Conservation (phyloP, 2,113 vertebrate genomes). For the Phalacrocorax brasilianus region DNA sequence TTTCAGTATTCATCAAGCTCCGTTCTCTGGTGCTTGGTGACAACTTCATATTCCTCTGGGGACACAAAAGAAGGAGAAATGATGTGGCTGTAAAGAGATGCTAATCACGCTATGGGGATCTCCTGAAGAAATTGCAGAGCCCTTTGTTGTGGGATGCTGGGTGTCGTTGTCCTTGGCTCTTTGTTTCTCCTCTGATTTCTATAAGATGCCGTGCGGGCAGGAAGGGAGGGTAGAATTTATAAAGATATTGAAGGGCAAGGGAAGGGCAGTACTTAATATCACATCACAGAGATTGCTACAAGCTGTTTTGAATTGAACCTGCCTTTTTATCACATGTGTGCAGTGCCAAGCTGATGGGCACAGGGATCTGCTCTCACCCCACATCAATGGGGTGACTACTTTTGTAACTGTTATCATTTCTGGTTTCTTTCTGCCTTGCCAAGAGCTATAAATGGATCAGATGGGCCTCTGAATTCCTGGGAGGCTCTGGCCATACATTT, state of each 20-base stretch:
- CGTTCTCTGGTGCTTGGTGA: not conserved
- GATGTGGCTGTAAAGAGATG: constrained; percentile 56
- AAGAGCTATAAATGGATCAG: not conserved
- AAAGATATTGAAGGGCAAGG: constrained; percentile 38
- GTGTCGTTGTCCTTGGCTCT: not conserved
- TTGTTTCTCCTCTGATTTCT: constrained; percentile 53
- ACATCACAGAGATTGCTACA: not conserved
- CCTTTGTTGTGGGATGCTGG: not conserved
- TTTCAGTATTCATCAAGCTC: constrained; percentile 45
- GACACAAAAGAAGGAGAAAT: constrained; percentile 36
- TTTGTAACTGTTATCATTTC: not conserved
- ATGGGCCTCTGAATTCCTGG: not conserved
- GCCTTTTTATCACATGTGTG: not conserved
- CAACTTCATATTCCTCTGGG: constrained; percentile 50
- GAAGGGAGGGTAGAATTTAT: constrained; percentile 18
- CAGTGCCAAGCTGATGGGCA: not conserved
- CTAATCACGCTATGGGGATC: constrained; percentile 12
- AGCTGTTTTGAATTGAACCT: not conserved
- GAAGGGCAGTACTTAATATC: constrained; percentile 3
- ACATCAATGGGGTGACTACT: not conserved
- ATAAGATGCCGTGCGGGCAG: not conserved
- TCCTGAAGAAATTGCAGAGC: constrained; percentile 23
- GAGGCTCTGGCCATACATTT: not conserved
- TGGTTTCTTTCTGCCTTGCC: not conserved
- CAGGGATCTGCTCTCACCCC: not conserved